Percentiles rank a stretch among this genome's conserved stretches.
Evolutionary conservation across 1,140 invertebrate genomes (phyloP).

Genomic region (Cephus cinctus): DNA sequence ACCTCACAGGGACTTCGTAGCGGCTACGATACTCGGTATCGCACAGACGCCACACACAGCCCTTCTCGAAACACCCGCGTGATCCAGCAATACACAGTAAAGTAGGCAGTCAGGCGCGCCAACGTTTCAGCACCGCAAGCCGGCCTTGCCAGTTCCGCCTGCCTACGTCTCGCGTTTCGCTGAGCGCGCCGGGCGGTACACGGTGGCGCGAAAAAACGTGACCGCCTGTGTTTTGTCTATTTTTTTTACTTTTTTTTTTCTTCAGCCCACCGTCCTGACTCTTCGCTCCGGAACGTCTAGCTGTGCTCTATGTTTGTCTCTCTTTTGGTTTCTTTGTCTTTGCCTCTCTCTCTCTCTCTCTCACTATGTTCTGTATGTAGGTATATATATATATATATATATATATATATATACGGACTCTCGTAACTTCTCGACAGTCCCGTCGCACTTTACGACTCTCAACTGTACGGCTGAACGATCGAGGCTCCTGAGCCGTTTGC

Average conservation of each 20-base stretch:
- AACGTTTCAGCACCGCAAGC: conserved; percentile 20
- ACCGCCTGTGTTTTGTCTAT: neutral
- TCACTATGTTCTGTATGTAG: too few relatives aligned
- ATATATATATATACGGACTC: too few relatives aligned
- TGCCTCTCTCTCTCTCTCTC: neutral
- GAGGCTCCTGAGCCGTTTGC: too few relatives aligned
- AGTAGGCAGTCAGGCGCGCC: neutral
- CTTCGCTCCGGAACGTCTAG: too few relatives aligned
- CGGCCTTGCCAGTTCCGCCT: conserved; percentile 38
- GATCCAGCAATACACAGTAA: conserved; percentile 9
- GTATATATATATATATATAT: too few relatives aligned
- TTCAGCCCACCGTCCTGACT: too few relatives aligned
- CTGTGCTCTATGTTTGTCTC: conserved; percentile 3
- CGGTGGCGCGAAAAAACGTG: neutral
- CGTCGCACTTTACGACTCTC: too few relatives aligned
- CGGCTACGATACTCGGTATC: too few relatives aligned
- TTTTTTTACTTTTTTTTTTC: conserved; percentile 9
- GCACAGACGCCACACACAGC: conserved; percentile 25
- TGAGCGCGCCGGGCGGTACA: neutral
- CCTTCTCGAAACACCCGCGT: conserved; percentile 24
- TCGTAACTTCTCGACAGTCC: too few relatives aligned
- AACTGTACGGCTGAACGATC: too few relatives aligned
- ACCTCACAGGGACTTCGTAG: too few relatives aligned
- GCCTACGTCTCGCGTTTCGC: conserved; percentile 20
- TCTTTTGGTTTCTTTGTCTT: conserved; percentile 9